Conservation (phyloP, 2,113 vertebrate genomes). For the Indicator indicator region DNA sequence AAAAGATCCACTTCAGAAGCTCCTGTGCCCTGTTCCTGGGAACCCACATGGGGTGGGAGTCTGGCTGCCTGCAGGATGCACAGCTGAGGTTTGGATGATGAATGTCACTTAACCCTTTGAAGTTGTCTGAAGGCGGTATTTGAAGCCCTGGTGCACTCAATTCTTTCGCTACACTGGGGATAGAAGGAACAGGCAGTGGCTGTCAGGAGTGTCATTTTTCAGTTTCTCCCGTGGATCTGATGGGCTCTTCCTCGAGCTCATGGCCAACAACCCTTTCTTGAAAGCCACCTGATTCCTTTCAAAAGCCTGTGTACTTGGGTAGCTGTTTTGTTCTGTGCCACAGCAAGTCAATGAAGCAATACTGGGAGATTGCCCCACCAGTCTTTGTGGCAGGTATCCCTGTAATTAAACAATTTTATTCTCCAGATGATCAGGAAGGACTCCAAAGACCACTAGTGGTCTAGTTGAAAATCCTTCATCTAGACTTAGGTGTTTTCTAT, state of each 20-base stretch:
- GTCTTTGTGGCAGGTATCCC: background rate
- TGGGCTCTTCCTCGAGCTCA: background rate
- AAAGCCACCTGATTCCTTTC: background rate
- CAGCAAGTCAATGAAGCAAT: background rate
- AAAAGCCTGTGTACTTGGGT: background rate
- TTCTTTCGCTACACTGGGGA: background rate
- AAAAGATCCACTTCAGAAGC: background rate
- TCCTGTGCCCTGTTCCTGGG: background rate
- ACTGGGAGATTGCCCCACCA: background rate
- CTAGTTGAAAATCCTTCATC: background rate
- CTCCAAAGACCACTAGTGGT: background rate
- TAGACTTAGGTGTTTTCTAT: background rate
- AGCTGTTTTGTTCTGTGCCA: background rate
- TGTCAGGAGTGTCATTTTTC: background rate
- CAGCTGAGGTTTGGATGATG: background rate
- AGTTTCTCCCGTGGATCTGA: background rate
- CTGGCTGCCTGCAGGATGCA: background rate
- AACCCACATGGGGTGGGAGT: accelerated
- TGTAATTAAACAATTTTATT: background rate
- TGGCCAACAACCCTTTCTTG: background rate
- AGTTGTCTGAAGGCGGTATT: background rate
- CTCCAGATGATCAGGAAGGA: background rate
- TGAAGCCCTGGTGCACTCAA: background rate
- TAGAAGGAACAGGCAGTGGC: background rate
- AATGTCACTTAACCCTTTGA: background rate